Base-by-base conservation (phyloP, 2,113 vertebrate species). In the Oryzias celebensis region DNA sequence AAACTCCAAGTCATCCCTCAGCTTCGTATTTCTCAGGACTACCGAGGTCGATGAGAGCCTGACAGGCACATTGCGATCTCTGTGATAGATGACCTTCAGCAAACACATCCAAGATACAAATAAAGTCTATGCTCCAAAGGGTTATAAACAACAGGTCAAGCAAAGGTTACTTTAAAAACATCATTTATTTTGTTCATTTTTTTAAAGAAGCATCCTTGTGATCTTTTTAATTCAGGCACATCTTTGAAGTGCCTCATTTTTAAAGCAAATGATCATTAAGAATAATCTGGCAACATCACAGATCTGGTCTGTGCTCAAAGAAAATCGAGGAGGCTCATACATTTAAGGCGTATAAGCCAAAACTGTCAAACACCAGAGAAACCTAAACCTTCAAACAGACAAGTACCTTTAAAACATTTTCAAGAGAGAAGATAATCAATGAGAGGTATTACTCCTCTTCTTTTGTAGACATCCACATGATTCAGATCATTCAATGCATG, bases 121-220 rank as follows among this genome's bases (percentile, higher is more conserved):
- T 68, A 68, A 75, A 83, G 67, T 60, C 58, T 62, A 44, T 62
- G 47, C 59, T 62, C 62, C 0, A 26, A 63, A 46, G 68, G 45
- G 41, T 54, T 12, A 4, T 75, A 58, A 82, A 78, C 17, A 28
- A 42, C 69, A 73, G 80, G 71, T 68, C 71, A 71, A 50, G 26
- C 55, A 71, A 82, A 82, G 71, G 81, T 80, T 73, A 80, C 52
- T 2, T 0, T 1, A 22, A 50, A 14, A 50, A 61, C 55, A 73
- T 12, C 2, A 36, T 36, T 36, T 36, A 2, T 36, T 36, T 10
- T 36, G 7, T 36, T 15, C 14, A 10, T 42, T 51, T 46, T 67
- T 61, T 18, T 65, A 53, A 50, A 17, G 57, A 57, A 5, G 24
- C 47, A 23, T 56, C 14, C 8, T 1, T 57, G 66, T 51, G 23